Conservation (phyloP, 2,113 vertebrate species). For the Xenotilapia leptura region DNA sequence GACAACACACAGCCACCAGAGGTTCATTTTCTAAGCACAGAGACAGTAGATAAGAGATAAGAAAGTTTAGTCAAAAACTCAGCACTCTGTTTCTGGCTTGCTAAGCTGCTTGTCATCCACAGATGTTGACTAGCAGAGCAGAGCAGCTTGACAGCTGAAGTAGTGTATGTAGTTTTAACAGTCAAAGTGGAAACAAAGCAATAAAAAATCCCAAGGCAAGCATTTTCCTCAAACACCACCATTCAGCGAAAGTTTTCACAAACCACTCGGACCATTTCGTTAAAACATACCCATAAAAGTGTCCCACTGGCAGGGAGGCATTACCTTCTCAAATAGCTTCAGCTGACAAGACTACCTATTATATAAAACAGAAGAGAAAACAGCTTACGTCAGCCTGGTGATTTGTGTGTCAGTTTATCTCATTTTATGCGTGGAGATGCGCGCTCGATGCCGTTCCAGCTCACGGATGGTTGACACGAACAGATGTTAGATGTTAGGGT, state of each 20-base stretch:
- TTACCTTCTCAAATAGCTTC: constrained; percentile 33
- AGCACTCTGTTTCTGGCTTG: constrained; percentile 10
- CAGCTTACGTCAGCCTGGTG: constrained; percentile 9
- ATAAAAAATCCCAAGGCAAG: constrained; percentile 16
- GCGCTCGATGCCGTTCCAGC: background rate
- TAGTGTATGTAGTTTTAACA: constrained; percentile 28
- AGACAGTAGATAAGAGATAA: background rate
- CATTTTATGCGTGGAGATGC: constrained; percentile 15
- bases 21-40: background rate
- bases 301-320: constrained; percentile 9
- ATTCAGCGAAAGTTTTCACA: constrained; percentile 27
- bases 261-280: constrained; percentile 41
- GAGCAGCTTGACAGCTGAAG: constrained; percentile 41
- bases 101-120: constrained; percentile 31
- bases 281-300: constrained; percentile 27
- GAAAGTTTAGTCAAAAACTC: constrained; percentile 20
- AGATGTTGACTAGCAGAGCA: constrained; percentile 34
- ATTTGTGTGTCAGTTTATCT: constrained; percentile 38
- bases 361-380: constrained; percentile 23
- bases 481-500: constrained; percentile 45
- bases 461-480: constrained; percentile 48
- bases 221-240: constrained; percentile 10
- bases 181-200: constrained; percentile 34
- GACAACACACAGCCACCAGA: background rate
- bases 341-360: constrained; percentile 32